These are phyloP conservation scores for Zeus faber DNA, from an alignment of 2,113 vertebrate species.

Conservation along the genomic window DNA sequence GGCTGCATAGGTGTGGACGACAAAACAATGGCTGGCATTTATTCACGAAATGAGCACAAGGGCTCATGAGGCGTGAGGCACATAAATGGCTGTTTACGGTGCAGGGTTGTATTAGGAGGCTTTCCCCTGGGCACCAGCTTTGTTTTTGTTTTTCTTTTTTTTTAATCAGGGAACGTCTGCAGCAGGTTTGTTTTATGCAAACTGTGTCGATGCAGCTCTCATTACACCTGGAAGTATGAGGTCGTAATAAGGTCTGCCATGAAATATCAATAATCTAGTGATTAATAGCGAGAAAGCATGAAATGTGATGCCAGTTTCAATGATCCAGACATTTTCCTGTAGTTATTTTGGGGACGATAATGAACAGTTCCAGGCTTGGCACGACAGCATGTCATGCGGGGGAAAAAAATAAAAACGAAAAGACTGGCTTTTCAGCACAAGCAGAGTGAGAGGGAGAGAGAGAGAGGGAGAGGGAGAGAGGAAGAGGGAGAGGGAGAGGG, in stretches of 20 bases:
- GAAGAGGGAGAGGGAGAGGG: slow-evolving; percentile 46
- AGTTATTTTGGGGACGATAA: slow-evolving; percentile 62
- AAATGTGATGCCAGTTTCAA: slow-evolving; percentile 69
- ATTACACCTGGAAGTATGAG: too few relatives aligned
- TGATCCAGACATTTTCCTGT: slow-evolving; percentile 57
- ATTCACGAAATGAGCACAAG: slow-evolving; percentile 14
- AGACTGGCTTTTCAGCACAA: slow-evolving; percentile 38
- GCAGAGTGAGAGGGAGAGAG: slow-evolving; percentile 63
- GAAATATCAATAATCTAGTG: slow-evolving; percentile 60
- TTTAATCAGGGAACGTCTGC: too few relatives aligned
- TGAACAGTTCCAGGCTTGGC: slow-evolving; percentile 58
- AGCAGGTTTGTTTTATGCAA: too few relatives aligned
- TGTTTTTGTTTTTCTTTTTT: too few relatives aligned
- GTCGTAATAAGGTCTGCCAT: too few relatives aligned
- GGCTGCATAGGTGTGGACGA: slow-evolving; percentile 16
- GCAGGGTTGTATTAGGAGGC: too few relatives aligned
- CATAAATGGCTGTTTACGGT: too few relatives aligned
- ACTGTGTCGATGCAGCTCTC: too few relatives aligned
- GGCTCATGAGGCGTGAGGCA: background rate
- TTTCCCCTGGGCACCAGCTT: too few relatives aligned
- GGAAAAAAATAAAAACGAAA: slow-evolving; percentile 2
- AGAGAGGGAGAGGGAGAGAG: slow-evolving; percentile 58
- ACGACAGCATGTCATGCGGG: slow-evolving; percentile 57
- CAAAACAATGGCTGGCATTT: slow-evolving; percentile 24
- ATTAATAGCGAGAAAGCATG: slow-evolving; percentile 60